Evolutionary conservation across 92 coral and sea anemone species (phyloP).

Genomic region (Phymanthus crucifer): DNA sequence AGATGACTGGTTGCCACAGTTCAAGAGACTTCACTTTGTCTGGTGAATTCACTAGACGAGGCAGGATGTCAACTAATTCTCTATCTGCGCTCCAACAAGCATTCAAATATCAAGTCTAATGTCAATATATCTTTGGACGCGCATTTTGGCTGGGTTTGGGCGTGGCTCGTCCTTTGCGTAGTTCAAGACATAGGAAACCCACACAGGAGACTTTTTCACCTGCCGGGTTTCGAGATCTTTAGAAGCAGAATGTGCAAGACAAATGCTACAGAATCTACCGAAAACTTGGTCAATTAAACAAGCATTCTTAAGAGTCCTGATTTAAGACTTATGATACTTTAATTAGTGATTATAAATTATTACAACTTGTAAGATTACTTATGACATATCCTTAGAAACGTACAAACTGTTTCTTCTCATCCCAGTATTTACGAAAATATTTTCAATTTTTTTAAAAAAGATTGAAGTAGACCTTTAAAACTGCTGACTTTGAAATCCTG

Average conservation of each 20-base stretch:
- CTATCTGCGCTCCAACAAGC: neutral
- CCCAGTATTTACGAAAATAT: slow-evolving; percentile 28
- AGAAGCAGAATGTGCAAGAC: too few species aligned
- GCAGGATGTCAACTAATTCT: slow-evolving; percentile 1
- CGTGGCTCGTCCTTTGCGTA: neutral
- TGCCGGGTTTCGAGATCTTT: too few species aligned
- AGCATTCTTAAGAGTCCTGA: neutral
- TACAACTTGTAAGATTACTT: neutral
- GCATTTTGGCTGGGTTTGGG: neutral
- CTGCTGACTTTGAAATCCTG: neutral
- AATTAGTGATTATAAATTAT: slow-evolving; percentile 1
- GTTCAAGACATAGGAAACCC: neutral
- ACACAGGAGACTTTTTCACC: neutral
- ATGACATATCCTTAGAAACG: neutral
- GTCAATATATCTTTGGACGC: slow-evolving; percentile 12
- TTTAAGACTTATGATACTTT: neutral
- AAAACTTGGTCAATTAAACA: too few species aligned
- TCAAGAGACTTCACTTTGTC: neutral
- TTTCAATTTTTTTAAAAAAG: neutral
- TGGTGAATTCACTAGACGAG: neutral
- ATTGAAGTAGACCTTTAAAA: neutral
- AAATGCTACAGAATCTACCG: too few species aligned
- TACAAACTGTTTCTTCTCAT: neutral
- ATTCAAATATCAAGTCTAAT: neutral
- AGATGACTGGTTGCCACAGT: slow-evolving; percentile 15